A percentile compares a stretch with the other conserved stretches of the same genome.
These are phyloP conservation scores for Maniola jurtina DNA, from an alignment of 1,140 invertebrate species.

Conservation along the genomic window DNA sequence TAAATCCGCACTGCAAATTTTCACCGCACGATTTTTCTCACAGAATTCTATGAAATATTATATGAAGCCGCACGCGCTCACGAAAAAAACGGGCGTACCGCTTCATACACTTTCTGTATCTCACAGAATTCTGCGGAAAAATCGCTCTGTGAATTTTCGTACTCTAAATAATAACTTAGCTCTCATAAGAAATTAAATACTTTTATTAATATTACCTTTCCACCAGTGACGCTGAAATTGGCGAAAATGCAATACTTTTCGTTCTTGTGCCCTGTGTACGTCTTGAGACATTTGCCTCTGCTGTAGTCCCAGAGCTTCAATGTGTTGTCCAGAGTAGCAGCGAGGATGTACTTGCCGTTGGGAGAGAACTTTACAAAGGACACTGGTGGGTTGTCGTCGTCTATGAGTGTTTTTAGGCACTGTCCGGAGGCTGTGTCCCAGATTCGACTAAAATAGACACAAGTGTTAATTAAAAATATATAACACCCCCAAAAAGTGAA, in stretches of 20 bases:
- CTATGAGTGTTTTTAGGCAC: constrained; percentile 98
- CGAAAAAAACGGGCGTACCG: too few species aligned
- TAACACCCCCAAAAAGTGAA: too few species aligned
- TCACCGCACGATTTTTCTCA: too few species aligned
- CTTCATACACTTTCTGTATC: too few species aligned
- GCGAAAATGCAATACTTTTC: constrained; percentile 99
- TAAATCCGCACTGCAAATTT: too few species aligned
- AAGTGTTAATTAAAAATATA: too few species aligned
- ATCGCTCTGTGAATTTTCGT: too few species aligned
- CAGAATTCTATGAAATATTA: too few species aligned
- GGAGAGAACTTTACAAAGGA: constrained; percentile 99
- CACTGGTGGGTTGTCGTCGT: constrained; percentile 99
- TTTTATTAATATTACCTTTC: constrained; percentile 85
- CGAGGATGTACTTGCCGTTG: constrained; percentile 99
- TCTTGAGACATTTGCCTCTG: constrained; percentile 98
- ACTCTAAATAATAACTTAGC: too few species aligned
- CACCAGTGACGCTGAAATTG: constrained; percentile 99
- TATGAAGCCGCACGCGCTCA: too few species aligned
- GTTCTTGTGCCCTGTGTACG: constrained; percentile 98
- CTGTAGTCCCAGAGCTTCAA: constrained; percentile 99
- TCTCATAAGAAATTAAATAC: neutral
- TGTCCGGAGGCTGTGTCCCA: constrained; percentile 99
- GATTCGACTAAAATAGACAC: constrained; percentile 90
- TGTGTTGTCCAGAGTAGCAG: constrained; percentile 98
- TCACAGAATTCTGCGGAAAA: too few species aligned